phyloP scores from a whole-genome alignment of 2,113 vertebrate species.

The Steatornis caripensis region DNA sequence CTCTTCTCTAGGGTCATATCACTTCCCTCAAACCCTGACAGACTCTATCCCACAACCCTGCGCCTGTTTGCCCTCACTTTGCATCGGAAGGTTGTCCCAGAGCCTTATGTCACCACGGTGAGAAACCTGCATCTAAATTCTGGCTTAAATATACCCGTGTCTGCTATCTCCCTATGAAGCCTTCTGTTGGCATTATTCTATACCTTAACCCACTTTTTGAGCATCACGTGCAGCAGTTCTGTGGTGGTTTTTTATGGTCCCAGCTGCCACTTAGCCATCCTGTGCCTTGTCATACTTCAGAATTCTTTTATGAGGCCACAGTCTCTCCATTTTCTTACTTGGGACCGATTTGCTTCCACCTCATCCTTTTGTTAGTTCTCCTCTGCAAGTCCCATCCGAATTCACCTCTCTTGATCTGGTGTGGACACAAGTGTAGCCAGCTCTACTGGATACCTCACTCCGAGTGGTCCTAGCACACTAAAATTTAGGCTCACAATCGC shows the following conservation, averaged over 20 bases:
- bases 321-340: background rate
- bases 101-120: background rate
- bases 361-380: background rate
- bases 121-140: background rate
- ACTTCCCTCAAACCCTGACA: background rate
- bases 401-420: background rate
- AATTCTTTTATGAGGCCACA: background rate
- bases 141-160: background rate
- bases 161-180: background rate
- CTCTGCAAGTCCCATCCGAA: background rate
- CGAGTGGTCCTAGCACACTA: background rate
- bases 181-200: background rate
- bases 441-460: background rate
- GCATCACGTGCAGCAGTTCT: background rate
- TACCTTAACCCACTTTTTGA: background rate
- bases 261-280: background rate
- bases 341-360: background rate
- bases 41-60: background rate
- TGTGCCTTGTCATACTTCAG: background rate
- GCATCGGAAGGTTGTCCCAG: background rate
- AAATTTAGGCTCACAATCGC: background rate
- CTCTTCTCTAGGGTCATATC: background rate
- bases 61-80: background rate
- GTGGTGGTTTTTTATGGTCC: accelerated
- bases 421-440: background rate